Conservation (phyloP, 2,797 vertebrate genomes). For the Steatocranus sp. region DNA sequence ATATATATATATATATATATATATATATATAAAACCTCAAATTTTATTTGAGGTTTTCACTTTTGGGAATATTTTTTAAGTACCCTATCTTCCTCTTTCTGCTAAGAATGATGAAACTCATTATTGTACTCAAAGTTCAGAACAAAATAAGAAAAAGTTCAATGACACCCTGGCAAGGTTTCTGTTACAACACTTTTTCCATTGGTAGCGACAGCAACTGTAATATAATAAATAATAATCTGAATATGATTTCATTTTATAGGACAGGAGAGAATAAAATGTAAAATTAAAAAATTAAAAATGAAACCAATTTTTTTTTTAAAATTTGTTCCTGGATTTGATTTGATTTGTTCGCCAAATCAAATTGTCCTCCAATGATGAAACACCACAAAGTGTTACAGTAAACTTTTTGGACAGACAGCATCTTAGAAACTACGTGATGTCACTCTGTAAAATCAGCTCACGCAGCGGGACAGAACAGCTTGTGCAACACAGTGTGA, state of each 20-base stretch:
- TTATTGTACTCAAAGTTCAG: background rate
- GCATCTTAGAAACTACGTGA: conserved; percentile 13
- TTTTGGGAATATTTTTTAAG: background rate
- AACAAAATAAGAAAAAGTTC: background rate
- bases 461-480: background rate
- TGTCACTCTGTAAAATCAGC: conserved; percentile 29
- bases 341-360: background rate
- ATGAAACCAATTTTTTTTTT: background rate
- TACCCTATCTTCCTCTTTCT: background rate
- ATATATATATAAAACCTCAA: background rate
- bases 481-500: conserved; percentile 23
- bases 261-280: conserved; percentile 15
- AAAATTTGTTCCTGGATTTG: background rate
- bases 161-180: background rate
- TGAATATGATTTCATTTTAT: background rate
- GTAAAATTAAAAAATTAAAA: conserved; percentile 8
- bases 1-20: background rate
- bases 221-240: background rate
- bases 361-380: conserved; percentile 6
- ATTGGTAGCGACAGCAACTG: background rate
- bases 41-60: background rate
- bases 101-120: background rate
- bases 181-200: background rate
- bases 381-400: conserved; percentile 2
- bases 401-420: background rate